Evolutionary conservation across 1,140 invertebrate species (phyloP).

Genomic region (Mya arenaria): DNA sequence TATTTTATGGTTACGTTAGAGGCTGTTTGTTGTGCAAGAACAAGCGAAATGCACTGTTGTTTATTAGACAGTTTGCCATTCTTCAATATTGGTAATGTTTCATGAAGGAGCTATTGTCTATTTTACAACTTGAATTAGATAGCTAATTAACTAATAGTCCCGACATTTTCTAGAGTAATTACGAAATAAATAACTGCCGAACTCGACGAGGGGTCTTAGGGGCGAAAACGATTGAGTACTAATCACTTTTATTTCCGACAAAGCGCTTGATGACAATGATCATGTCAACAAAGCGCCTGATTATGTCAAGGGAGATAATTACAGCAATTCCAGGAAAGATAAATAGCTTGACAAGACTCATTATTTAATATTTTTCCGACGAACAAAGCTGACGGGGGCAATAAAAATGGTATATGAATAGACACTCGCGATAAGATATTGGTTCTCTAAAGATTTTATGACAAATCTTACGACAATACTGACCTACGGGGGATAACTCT

Average conservation of each 20-base stretch:
- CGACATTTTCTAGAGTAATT: conserved; percentile 10
- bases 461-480: conserved; percentile 25
- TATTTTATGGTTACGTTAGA: conserved; percentile 5
- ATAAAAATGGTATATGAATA: conserved; percentile 44
- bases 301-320: too few relatives aligned
- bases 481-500: conserved; percentile 23
- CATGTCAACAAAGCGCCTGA: neutral
- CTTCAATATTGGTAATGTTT: neutral
- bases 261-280: conserved; percentile 4
- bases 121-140: conserved; percentile 2
- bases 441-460: conserved; percentile 23
- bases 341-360: conserved; percentile 38
- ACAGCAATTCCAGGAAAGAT: conserved; percentile 22
- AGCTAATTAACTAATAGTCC: conserved; percentile 38
- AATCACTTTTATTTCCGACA: conserved; percentile 36
- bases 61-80: neutral
- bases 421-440: conserved; percentile 13
- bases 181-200: conserved; percentile 1
- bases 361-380: conserved; percentile 42
- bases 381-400: conserved; percentile 2
- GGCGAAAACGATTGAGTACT: conserved; percentile 18
- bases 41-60: neutral
- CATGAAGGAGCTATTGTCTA: neutral
- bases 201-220: neutral
- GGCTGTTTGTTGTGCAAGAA: neutral